Evolutionary conservation across 2,888 invertebrate species (phyloP).

Genomic region (Agriopis leucophaearia): DNA sequence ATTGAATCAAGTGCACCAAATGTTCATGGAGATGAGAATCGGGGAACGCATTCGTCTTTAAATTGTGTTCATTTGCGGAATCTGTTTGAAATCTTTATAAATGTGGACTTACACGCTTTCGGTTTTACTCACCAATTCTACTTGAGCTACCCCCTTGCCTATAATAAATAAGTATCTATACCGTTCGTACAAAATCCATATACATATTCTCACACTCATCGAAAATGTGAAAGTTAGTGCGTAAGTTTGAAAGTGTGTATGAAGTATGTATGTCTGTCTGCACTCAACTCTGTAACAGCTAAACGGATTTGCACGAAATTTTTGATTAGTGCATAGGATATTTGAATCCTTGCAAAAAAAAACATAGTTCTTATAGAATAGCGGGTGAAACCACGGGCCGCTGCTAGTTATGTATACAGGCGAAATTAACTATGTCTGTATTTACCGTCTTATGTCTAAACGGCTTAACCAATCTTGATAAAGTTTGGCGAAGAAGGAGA

Average conservation of each 20-base stretch:
- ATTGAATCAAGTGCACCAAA: conserved; percentile 66
- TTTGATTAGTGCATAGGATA: no score
- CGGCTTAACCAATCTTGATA: no score
- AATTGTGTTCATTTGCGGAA: conserved; percentile 84
- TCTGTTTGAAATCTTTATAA: conserved; percentile 82
- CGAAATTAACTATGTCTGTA: no score
- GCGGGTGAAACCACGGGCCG: no score
- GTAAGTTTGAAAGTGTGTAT: neutral
- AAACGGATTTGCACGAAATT: no score
- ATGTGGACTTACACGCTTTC: conserved; percentile 69
- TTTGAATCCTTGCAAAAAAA: no score
- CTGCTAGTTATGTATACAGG: no score
- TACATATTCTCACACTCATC: no score
- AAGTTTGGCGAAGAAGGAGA: no score
- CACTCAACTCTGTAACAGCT: neutral
- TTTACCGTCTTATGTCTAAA: no score
- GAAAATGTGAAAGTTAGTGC: neutral
- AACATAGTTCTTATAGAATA: no score
- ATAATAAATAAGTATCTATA: neutral
- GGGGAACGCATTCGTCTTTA: conserved; percentile 78
- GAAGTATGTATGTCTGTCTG: neutral
- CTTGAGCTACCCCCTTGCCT: conserved; percentile 49
- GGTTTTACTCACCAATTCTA: conserved; percentile 62
- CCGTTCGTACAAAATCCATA: neutral
- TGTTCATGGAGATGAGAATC: conserved; percentile 76